phyloP scores from a whole-genome alignment of 2,888 invertebrate species.

The Polylopha cassiicola region DNA sequence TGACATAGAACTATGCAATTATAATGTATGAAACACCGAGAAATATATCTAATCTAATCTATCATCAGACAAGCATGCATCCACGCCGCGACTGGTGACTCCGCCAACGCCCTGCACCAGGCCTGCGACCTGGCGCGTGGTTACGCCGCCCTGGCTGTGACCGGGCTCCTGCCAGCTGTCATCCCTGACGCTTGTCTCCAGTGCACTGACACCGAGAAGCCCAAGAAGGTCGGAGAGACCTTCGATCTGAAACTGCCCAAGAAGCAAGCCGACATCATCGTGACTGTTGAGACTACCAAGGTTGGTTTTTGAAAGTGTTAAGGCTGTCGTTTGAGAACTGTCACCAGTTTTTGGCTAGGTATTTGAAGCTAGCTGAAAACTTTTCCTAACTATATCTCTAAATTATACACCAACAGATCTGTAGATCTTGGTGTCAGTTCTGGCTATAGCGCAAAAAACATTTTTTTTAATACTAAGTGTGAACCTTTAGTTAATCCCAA shows the following conservation, averaged over 20 bases:
- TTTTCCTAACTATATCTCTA: too few species aligned
- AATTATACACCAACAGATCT: too few species aligned
- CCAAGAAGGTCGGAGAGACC: constrained; percentile 73
- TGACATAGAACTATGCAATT: too few species aligned
- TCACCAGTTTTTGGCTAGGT: too few species aligned
- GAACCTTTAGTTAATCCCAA: too few species aligned
- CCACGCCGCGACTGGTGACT: constrained; percentile 71
- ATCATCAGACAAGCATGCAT: constrained; percentile 84
- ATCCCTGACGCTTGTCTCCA: constrained; percentile 82
- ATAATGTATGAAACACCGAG: too few species aligned
- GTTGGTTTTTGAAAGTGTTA: constrained; percentile 31
- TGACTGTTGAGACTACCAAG: constrained; percentile 82
- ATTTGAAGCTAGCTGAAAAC: too few species aligned
- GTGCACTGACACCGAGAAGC: constrained; percentile 67
- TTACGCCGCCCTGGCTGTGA: constrained; percentile 80
- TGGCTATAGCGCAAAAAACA: neutral
- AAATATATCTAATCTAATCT: neutral
- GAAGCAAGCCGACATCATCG: constrained; percentile 87
- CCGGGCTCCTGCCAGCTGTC: constrained; percentile 75
- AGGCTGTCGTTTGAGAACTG: neutral
- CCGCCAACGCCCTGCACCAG: constrained; percentile 63
- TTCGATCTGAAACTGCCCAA: constrained; percentile 82
- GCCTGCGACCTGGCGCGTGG: constrained; percentile 83
- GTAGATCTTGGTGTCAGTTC: neutral
- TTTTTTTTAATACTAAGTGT: too few species aligned